Conservation (phyloP, 1,140 invertebrate species). For the Venturia canescens region DNA sequence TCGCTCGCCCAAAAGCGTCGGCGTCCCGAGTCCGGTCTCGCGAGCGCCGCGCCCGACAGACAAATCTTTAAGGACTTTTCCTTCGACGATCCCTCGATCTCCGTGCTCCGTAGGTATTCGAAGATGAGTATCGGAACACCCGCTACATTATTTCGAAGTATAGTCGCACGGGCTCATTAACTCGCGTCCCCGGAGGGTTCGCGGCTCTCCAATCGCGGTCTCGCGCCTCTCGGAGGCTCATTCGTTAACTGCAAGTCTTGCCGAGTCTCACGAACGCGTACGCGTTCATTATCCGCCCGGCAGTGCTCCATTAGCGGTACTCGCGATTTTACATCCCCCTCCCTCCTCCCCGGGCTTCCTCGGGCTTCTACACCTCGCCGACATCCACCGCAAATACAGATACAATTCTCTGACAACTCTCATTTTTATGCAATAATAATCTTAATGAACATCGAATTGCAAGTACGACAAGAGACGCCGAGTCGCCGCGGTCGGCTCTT, state of each 20-base stretch:
- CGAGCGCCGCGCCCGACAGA: neutral
- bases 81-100: neutral
- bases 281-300: constrained; percentile 45
- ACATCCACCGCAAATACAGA: no score
- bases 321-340: constrained; percentile 18
- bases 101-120: neutral
- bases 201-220: neutral
- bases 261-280: neutral
- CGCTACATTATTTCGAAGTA: no score
- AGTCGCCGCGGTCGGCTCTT: no score
- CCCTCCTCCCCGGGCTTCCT: neutral
- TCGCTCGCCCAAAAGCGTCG: no score
- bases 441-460: no score
- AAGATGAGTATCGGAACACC: neutral
- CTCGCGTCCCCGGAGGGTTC: constrained; percentile 28
- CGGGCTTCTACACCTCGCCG: no score
- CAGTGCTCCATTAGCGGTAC: constrained; percentile 21
- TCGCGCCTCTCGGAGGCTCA: constrained; percentile 31
- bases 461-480: no score
- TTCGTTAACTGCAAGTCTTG: constrained; percentile 40
- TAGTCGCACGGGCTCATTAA: constrained; percentile 13
- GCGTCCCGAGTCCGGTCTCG: no score
- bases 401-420: no score
- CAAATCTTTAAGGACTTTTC: no score
- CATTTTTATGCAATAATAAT: no score